Evolutionary conservation across 2,888 invertebrate species (phyloP), one percentile per base, ranked within the genome.

Genomic region (Atethmia centrago): DNA sequence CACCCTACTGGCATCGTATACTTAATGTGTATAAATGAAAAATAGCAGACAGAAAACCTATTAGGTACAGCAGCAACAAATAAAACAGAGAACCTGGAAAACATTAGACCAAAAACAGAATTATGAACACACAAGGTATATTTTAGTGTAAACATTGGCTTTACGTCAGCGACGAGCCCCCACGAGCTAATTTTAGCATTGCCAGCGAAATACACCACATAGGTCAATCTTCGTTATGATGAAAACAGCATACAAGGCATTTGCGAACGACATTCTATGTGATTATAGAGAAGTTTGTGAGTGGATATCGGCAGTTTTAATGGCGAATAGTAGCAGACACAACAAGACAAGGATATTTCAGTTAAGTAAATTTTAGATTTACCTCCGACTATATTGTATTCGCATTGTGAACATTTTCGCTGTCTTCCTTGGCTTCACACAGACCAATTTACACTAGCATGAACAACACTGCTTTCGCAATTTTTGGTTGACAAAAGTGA

Each of bases 151-250:
- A 73, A 76, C 68, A 68, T 40, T 40, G 53, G 36, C 40, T 66
- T 59, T 78, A 83, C 87, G 85, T 84, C 87, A 80, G 74, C 73
- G 88, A 62, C 90, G 86, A 87, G 90, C 89, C 89, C 87, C 88
- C 87, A 74, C 78, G 66, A 55, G 77, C 82, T 91, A 90, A 87
- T 86, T 90, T 87, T 87, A 89, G 88, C 83, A 53, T 71, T 77
- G 76, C 80, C 83, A 84, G 87, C 56, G 71, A 81, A 79, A 77
- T 73, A 71, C 66, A 49, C 21, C 16, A 56, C n/a, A 31, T 55
- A 75, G 45, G 40, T 69, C 59, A 59, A 64, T 51, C 40, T 68
- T 56, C 19, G 47, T 59, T 69, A 56, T 63, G 66, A 69, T 65
- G 70, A 61, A 64, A 71, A 65, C 67, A 64, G 47, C 31, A 51